Percentiles rank a stretch among this genome's conserved stretches.
Conservation (phyloP, 2,113 vertebrate genomes). For the Panthera uncia region DNA sequence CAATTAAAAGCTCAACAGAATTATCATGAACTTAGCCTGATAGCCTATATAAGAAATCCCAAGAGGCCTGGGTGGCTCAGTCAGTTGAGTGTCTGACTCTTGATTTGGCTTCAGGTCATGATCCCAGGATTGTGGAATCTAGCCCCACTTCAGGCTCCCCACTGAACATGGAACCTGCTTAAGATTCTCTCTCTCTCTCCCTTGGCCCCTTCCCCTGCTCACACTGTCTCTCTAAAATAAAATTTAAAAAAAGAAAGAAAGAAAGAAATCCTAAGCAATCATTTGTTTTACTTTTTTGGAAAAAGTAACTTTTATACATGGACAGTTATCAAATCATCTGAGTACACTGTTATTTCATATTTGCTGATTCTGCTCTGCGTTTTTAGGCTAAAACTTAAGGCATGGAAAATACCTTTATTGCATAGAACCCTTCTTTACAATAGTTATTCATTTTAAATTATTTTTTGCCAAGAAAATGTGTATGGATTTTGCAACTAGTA, state of each 20-base stretch:
- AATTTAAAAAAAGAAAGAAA: too few relatives aligned
- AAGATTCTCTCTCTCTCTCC: too few relatives aligned
- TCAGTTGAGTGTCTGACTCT: too few relatives aligned
- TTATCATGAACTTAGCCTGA: background rate
- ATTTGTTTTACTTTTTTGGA: background rate
- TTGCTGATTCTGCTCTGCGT: background rate
- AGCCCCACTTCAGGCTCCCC: too few relatives aligned
- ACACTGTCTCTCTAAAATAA: too few relatives aligned
- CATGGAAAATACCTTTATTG: background rate
- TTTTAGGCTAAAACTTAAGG: background rate
- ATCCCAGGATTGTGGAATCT: too few relatives aligned
- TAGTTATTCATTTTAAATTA: background rate
- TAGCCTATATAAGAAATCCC: background rate
- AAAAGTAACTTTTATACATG: constrained; percentile 3
- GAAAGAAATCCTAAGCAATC: background rate
- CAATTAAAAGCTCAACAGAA: background rate
- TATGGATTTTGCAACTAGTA: background rate
- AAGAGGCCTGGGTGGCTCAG: background rate
- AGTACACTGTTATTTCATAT: background rate
- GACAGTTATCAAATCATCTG: background rate
- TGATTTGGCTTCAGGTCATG: too few relatives aligned
- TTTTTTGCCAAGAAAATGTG: background rate
- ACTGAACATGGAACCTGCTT: too few relatives aligned
- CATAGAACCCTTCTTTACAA: background rate
- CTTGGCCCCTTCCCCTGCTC: too few relatives aligned